phyloP scores from a whole-genome alignment of 1,140 invertebrate genomes.

The Aphelinus atriplicis region DNA sequence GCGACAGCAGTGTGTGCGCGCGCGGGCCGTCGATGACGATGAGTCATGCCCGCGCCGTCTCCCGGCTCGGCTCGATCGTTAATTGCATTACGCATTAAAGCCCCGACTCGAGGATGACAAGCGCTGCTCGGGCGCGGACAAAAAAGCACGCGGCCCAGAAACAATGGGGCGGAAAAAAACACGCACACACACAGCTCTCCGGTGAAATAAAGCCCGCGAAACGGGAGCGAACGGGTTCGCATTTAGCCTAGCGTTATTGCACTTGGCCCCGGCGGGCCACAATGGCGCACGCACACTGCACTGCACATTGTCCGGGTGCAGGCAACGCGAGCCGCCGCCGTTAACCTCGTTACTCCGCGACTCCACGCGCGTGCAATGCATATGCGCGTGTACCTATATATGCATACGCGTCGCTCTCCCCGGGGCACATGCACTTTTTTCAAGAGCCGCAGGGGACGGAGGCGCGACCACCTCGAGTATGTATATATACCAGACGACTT shows the following conservation, averaged over 20 bases:
- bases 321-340: constrained; percentile 27
- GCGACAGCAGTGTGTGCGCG: background rate
- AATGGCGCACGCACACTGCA: background rate
- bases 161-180: background rate
- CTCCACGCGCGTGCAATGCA: constrained; percentile 11
- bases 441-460: background rate
- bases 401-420: background rate
- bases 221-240: constrained; percentile 14
- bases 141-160: background rate
- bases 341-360: constrained; percentile 47
- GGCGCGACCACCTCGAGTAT: background rate
- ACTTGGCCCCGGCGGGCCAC: constrained; percentile 20
- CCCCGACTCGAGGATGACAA: constrained; percentile 19
- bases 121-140: background rate
- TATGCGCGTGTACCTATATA: no score
- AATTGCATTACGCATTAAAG: constrained; percentile 35
- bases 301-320: constrained; percentile 3
- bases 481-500: constrained; percentile 22
- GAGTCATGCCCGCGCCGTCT: constrained; percentile 1
- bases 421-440: background rate
- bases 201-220: constrained; percentile 17
- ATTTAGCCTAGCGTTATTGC: constrained; percentile 23
- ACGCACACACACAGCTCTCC: background rate
- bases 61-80: constrained; percentile 5
- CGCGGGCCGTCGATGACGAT: background rate